Conservation (phyloP, 2,888 invertebrate genomes). For the Argyresthia albistria region DNA sequence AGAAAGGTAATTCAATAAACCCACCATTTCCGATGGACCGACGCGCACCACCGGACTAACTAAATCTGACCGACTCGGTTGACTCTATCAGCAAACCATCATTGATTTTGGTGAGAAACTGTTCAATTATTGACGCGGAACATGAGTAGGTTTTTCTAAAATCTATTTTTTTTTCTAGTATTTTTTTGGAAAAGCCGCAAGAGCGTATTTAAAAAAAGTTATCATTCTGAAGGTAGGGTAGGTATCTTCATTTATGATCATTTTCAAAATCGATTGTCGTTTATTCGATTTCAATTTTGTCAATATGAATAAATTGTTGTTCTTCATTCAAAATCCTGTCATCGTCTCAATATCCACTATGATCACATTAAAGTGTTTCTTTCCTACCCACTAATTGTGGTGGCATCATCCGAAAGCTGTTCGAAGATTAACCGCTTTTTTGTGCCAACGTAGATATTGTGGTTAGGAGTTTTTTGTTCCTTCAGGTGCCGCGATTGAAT, state of each 20-base stretch:
- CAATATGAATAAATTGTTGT: slow-evolving; percentile 3
- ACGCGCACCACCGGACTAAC: slow-evolving; percentile 4
- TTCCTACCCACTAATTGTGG: slow-evolving; percentile 26
- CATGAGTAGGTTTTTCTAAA: neutral
- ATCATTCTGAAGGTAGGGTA: too few relatives aligned
- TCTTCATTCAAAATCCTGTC: neutral
- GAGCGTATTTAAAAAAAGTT: too few relatives aligned
- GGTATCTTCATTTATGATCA: neutral
- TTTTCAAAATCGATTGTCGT: neutral
- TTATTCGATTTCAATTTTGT: neutral
- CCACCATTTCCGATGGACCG: slow-evolving; percentile 2
- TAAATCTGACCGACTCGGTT: neutral
- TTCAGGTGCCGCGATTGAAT: slow-evolving; percentile 34
- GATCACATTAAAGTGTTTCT: slow-evolving; percentile 6
- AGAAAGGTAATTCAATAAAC: slow-evolving; percentile 1
- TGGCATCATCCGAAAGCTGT: slow-evolving; percentile 19
- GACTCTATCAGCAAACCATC: neutral
- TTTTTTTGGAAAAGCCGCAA: too few relatives aligned
- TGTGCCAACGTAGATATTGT: slow-evolving; percentile 14
- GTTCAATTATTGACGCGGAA: neutral
- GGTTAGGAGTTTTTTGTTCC: slow-evolving; percentile 26
- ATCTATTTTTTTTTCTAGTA: too few relatives aligned
- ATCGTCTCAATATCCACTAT: neutral
- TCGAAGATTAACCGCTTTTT: slow-evolving; percentile 13
- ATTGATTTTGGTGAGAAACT: slow-evolving; percentile 3